Evolutionary conservation across 2,888 invertebrate species (phyloP).

Genomic region (Saturnia japonica): DNA sequence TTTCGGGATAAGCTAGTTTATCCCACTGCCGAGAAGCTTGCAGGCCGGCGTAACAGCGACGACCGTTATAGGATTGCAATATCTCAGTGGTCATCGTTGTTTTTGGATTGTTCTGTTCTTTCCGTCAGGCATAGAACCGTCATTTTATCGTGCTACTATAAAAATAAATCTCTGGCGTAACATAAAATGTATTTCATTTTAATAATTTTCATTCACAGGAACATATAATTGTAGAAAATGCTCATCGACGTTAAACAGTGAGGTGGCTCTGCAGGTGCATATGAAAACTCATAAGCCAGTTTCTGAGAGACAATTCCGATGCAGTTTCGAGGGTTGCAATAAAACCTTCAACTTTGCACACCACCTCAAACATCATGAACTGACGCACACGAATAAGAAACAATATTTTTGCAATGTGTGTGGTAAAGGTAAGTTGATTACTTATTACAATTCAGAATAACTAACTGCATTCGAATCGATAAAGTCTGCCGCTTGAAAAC

Average conservation of each 20-base stretch:
- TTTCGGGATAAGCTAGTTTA: too few relatives aligned
- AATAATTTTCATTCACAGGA: conserved; percentile 45
- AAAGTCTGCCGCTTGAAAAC: neutral
- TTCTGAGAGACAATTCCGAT: conserved; percentile 60
- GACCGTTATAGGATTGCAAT: too few relatives aligned
- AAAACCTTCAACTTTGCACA: conserved; percentile 74
- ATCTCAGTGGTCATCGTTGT: too few relatives aligned
- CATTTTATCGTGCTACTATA: too few relatives aligned
- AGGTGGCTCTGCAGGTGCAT: conserved; percentile 62
- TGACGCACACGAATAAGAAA: conserved; percentile 66
- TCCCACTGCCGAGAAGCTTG: too few relatives aligned
- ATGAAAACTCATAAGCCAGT: conserved; percentile 61
- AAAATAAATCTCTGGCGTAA: neutral
- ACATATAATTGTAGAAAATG: conserved; percentile 61
- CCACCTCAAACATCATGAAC: conserved; percentile 71
- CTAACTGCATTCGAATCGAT: neutral
- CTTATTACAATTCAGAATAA: neutral
- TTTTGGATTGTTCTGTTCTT: too few relatives aligned
- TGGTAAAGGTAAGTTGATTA: conserved; percentile 59
- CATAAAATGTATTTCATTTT: neutral
- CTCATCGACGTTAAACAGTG: conserved; percentile 58
- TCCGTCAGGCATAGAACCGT: too few relatives aligned
- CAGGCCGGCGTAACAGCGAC: too few relatives aligned
- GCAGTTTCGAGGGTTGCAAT: conserved; percentile 55
- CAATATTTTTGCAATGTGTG: conserved; percentile 67